phyloP scores from a whole-genome alignment of 64 coral and sea anemone genomes.

The Acropora yongei region DNA sequence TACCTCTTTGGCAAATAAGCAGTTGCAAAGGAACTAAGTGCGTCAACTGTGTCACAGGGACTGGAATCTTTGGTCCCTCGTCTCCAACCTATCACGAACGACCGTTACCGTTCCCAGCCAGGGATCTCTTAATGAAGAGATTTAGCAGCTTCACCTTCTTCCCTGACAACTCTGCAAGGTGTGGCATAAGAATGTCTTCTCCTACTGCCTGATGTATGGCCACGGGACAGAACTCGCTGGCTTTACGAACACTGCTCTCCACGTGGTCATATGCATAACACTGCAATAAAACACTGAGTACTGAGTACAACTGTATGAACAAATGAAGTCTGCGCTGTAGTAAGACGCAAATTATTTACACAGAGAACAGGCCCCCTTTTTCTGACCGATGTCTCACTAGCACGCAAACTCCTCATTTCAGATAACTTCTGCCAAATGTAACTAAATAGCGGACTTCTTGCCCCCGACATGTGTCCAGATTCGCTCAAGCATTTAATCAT shows the following conservation, averaged over 20 bases:
- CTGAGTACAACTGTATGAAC: too few species aligned
- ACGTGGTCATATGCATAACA: slow-evolving; percentile 98
- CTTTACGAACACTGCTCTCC: slow-evolving; percentile 97
- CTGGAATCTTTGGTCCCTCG: not conserved
- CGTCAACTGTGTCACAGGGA: not conserved
- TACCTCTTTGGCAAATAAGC: not conserved
- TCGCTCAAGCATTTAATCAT: too few species aligned
- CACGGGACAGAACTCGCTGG: slow-evolving; percentile 96
- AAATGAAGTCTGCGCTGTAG: too few species aligned
- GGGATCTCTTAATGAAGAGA: slow-evolving; percentile 97
- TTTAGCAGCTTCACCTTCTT: slow-evolving; percentile 99
- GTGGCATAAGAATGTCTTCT: slow-evolving; percentile 76
- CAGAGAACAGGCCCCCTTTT: too few species aligned
- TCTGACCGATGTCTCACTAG: too few species aligned
- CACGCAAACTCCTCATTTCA: too few species aligned
- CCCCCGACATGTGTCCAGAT: too few species aligned
- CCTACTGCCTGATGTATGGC: slow-evolving; percentile 86
- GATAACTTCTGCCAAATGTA: too few species aligned
- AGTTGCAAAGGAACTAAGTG: not conserved
- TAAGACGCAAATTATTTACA: too few species aligned
- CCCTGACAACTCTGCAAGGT: slow-evolving; percentile 90
- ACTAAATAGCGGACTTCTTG: too few species aligned
- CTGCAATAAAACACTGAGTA: slow-evolving; percentile 57
- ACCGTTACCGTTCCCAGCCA: slow-evolving; percentile 75
- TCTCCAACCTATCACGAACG: slow-evolving; percentile 53